Percentiles rank a stretch among this genome's conserved stretches.
Evolutionary conservation across 2,113 vertebrate genomes (phyloP).

Genomic region (Phyllopteryx taeniolatus): DNA sequence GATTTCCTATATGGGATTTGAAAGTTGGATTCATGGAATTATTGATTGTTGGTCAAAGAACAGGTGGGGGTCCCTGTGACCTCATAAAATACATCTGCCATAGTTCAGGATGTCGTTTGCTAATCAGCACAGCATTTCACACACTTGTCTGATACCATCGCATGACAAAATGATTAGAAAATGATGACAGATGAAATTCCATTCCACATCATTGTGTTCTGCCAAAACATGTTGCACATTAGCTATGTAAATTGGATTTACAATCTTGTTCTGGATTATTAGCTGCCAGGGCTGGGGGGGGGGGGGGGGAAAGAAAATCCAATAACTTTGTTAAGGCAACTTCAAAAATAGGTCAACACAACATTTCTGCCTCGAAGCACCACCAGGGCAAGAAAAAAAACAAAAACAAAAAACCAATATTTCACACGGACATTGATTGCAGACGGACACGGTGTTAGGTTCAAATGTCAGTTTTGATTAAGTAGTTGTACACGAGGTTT

Average conservation of each 20-base stretch:
- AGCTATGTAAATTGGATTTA: neutral
- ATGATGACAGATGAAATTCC: neutral
- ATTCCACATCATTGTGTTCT: neutral
- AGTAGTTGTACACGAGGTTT: neutral
- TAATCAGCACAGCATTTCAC: neutral
- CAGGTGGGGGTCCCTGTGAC: neutral
- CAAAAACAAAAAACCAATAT: neutral
- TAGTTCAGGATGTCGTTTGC: neutral
- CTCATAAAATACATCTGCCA: neutral
- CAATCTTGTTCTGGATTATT: neutral
- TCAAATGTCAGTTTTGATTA: neutral
- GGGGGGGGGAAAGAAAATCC: no score
- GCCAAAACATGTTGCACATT: neutral
- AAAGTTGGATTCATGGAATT: no score
- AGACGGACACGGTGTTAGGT: no score
- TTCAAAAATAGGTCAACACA: no score
- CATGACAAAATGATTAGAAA: neutral
- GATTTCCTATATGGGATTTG: no score
- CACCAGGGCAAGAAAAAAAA: no score
- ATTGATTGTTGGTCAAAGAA: neutral
- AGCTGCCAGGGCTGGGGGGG: no score
- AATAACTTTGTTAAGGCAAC: no score
- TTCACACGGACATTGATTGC: constrained; percentile 1
- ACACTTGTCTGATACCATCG: neutral
- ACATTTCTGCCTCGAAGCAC: no score